Evolutionary conservation across 2,113 vertebrate genomes (phyloP), one percentile per base, ranked within the genome.

Genomic region (Prietella phreatophila): DNA sequence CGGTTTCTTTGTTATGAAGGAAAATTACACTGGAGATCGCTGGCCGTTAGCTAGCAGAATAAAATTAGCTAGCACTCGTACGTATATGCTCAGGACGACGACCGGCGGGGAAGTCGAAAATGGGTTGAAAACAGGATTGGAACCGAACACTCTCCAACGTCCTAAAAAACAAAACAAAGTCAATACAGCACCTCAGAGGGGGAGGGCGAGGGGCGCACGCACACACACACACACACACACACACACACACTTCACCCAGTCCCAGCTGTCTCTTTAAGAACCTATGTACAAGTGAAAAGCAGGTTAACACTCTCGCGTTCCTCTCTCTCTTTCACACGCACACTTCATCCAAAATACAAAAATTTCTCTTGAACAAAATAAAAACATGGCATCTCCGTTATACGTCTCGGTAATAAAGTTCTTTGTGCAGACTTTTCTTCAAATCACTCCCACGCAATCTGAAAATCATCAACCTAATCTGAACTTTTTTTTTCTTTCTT

Each of bases 331-430:
- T 86, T 76, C 86, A 83, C 79, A 71, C 39, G 55, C 60, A 81
- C 65, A 61, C 73, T 27, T 86, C 22, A n/a, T 58, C 60, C 22
- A 53, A 89, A 91, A 82, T 87, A 91, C 50, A 89, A 89, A 87
- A 89, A 67, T 10, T 83, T 75, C 17, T 89, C 60, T 87, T 79
- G 36, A 90, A 88, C 85, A 87, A 88, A 91, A 89, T 91, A 91
- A 92, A 90, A 93, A 90, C 87, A 92, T 91, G 90, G 91, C 89
- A 83, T 90, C 86, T 91, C 63, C 85, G 85, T 89, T 89, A 92
- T 83, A 90, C 86, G 87, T 67, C 58, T 91, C 78, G 36, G 83
- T 91, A 91, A 88, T 89, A 88, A 86, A 91, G 56, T 82, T 82
- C 87, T 88, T 67, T 92, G 91, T 93, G 91, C 90, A 90, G 91